Evolutionary conservation across 64 coral and sea anemone genomes (phyloP).

Genomic region (Catalaphyllia jardinei): DNA sequence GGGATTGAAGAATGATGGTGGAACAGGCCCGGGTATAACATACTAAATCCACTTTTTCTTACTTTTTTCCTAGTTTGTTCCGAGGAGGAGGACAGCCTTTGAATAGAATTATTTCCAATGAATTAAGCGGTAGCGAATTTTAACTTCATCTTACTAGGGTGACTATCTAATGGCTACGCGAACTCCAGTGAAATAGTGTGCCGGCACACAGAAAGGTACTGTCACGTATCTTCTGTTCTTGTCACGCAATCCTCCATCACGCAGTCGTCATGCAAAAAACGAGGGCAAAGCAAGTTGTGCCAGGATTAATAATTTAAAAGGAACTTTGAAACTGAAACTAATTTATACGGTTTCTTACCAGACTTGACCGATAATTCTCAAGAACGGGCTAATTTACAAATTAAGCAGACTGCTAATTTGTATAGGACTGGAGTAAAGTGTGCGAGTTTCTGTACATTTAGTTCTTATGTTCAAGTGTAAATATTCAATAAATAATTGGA

Average conservation of each 20-base stretch:
- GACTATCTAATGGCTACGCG: background rate
- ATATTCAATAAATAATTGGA: background rate
- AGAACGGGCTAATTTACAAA: background rate
- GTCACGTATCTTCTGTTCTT: background rate
- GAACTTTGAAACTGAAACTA: background rate
- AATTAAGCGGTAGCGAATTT: background rate
- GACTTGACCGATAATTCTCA: background rate
- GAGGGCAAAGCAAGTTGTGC: background rate
- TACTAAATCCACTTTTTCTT: background rate
- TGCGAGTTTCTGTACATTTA: no score
- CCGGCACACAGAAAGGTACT: no score
- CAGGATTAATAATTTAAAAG: background rate
- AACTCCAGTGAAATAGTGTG: background rate
- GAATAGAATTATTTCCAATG: slow-evolving; percentile 53
- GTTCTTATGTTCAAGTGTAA: background rate
- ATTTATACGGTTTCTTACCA: background rate
- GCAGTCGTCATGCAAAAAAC: background rate
- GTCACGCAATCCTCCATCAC: background rate
- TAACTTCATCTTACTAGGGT: background rate
- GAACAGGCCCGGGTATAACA: background rate
- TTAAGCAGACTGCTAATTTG: background rate
- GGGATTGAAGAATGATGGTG: background rate
- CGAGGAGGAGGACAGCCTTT: slow-evolving; percentile 90
- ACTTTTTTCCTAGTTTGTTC: slow-evolving; percentile 73
- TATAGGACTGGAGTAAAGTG: background rate